Evolutionary conservation across 1,140 invertebrate genomes (phyloP), one percentile per base, ranked within the genome.

Genomic region (Belonocnema kinseyi): DNA sequence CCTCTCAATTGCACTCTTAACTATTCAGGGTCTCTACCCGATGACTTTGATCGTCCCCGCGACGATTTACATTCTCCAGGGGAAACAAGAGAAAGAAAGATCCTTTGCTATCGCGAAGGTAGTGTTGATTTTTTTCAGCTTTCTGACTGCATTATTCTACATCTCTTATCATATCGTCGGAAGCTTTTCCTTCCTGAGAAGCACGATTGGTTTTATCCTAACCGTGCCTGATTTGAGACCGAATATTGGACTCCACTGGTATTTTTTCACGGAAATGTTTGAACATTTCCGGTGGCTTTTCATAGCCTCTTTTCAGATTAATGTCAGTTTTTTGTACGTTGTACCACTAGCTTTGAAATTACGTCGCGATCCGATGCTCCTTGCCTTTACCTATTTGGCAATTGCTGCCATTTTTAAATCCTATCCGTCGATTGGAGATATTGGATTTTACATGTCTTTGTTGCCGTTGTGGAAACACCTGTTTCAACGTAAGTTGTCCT

Each of bases 241-340:
- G 26, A 99, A 99, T 88, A 97, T 99, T 85, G 99, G 99, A 4
- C 91, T 99, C 0, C 99, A 99, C 90, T 99, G 99, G 99, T 99
- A 99, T 89, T 99, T 99, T 90, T 99, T 99, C 87, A 99, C 98
- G 0, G 98, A 99, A 93, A 99, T 99, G 97, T 99, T 99, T 93
- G 98, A 99, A 85, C 98, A 99, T 90, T 99, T 99, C 86, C 94
- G 97, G 72, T 93, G 95, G 76, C 94, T 99, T 80, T 99, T 99
- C 92, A 95, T 99, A 2, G 98, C 95, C 86, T 97, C 97, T 78
- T 99, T 99, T 88, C 98, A 99, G 93, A 95, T 99, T 74, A 99
- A 99, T 92, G 96, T 96, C 1, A 94, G 98, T 71, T 93, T 99
- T 14, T 87, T 97, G 33, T 99, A 99, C 91, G 93, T 98, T 33